A percentile compares a stretch with the other conserved stretches of the same genome.
These are phyloP conservation scores for Coreius guichenoti DNA, from an alignment of 2,797 vertebrate species.

Conservation along the genomic window DNA sequence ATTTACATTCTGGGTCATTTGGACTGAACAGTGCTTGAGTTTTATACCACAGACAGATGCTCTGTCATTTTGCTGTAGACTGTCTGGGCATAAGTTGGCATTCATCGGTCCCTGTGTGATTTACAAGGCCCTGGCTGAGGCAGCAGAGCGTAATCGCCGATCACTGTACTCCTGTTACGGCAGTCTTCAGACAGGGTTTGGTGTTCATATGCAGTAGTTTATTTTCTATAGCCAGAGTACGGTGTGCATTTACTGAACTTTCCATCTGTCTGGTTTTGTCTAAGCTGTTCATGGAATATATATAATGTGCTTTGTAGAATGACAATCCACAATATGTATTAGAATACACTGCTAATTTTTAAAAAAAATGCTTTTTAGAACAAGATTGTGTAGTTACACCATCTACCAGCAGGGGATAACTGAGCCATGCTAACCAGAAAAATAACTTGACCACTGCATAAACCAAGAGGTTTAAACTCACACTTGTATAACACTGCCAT, in stretches of 20 bases:
- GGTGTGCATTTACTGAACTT: neutral
- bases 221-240: neutral
- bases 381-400: neutral
- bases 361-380: neutral
- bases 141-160: neutral
- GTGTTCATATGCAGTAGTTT: neutral
- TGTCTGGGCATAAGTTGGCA: neutral
- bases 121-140: neutral
- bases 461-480: neutral
- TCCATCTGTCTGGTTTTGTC: neutral
- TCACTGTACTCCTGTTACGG: conserved; percentile 1
- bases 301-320: neutral
- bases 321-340: neutral
- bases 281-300: neutral
- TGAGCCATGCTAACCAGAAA: neutral
- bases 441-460: neutral
- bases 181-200: neutral
- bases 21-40: neutral
- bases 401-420: neutral
- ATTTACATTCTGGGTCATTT: neutral
- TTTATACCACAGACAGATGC: neutral
- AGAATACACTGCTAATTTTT: neutral
- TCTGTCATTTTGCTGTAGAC: conserved; percentile 3
- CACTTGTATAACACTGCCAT: conserved; percentile 34
- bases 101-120: neutral